Percentiles rank a stretch among this genome's conserved stretches.
Conservation (phyloP, 2,113 vertebrate genomes). For the Callithrix jacchus region DNA sequence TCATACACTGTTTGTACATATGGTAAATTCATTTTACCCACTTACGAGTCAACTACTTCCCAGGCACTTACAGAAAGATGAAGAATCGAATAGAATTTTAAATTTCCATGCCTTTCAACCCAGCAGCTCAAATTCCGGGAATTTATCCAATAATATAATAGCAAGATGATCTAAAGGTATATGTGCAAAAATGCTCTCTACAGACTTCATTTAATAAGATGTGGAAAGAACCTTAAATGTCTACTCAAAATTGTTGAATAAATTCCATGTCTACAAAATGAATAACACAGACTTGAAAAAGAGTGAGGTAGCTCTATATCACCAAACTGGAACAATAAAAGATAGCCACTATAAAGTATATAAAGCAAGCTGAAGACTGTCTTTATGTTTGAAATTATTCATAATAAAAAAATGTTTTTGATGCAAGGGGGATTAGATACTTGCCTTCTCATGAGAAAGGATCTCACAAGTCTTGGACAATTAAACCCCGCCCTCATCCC, state of each 20-base stretch:
- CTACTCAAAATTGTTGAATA: not conserved
- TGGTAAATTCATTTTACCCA: too few relatives aligned
- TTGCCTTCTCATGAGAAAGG: constrained; percentile 3
- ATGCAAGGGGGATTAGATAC: not conserved
- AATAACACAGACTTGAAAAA: not conserved
- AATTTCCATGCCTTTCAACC: not conserved
- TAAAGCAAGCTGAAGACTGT: not conserved
- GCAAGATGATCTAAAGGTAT: not conserved
- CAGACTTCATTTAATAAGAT: not conserved
- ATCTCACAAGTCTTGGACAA: not conserved
- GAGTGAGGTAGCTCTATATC: not conserved
- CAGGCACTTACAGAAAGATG: not conserved
- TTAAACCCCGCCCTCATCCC: not conserved
- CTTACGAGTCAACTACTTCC: too few relatives aligned
- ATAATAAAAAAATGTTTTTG: not conserved
- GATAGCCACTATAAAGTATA: not conserved
- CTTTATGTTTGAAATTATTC: not conserved
- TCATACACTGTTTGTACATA: too few relatives aligned
- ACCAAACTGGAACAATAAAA: not conserved
- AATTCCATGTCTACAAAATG: not conserved
- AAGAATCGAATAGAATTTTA: not conserved
- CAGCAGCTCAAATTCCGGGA: not conserved
- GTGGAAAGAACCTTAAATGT: not conserved
- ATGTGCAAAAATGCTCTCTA: not conserved
- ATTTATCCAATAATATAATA: not conserved